Evolutionary conservation across 2,113 vertebrate genomes (phyloP), one percentile per base, ranked within the genome.

Genomic region (Anoura caudifer): DNA sequence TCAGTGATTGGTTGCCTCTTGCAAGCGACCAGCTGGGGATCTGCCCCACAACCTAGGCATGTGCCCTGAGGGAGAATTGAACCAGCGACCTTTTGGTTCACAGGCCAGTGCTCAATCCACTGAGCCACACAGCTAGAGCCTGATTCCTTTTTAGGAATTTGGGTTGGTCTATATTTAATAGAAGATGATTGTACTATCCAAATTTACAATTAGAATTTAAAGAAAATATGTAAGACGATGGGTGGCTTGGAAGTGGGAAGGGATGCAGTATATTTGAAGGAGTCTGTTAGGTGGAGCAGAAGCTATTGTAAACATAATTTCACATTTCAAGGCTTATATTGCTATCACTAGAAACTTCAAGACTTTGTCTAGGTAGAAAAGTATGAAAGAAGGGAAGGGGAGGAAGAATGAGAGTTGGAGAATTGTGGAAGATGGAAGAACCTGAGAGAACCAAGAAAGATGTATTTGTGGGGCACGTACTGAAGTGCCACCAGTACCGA

Each of bases 161-260:
- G 33, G 67, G 13, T 76, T 92, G 59, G 3, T 70, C 13, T 94
- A 0, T 84, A 4, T 89, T 90, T 45, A 56, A 43, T 36, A 80
- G 63, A 63, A 72, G 52, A 63, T 76, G 19, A 77, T n/a, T 76
- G 4, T 63, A 50, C 12, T 69, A 59, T 75, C 61, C 85, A 83
- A 93, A 63, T 83, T 41, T 91, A 69, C 14, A 87, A 50, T 95
- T 92, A 77, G 45, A 59, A 92, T 72, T 65, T 91, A 67, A 50
- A 87, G 85, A 94, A 77, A 70, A 47, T 6, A 26, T 63, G 15
- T 50, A 80, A 75, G 72, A 81, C 87, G 26, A 72, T 47, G 26
- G 12, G 8, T 61, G 15, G 22, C 67, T 88, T 81, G 52, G 76
- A 91, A 85, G 69, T 86, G 79, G 22, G 26, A 93, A n/a, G 22